Evolutionary conservation across 2,797 vertebrate genomes (phyloP).

Genomic region (Alcedo atthis): DNA sequence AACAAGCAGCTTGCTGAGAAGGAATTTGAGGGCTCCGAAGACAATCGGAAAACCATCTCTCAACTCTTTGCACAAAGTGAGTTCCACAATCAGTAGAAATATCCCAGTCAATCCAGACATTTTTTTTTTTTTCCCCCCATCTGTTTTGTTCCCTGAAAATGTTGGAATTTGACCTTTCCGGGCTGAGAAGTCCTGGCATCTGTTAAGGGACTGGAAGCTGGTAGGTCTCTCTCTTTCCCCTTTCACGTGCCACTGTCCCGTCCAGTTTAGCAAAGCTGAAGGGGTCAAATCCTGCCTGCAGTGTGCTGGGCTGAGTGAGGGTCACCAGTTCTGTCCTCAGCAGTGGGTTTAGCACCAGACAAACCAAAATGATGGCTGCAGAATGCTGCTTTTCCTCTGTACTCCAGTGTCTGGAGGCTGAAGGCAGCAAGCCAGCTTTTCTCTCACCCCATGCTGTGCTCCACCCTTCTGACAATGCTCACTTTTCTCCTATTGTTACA

Average conservation of each 20-base stretch:
- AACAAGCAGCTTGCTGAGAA: conserved; percentile 96
- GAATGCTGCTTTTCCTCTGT: conserved; percentile 26
- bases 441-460: conserved; percentile 55
- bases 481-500: conserved; percentile 62
- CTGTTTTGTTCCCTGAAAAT: neutral
- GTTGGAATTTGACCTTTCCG: conserved; percentile 11
- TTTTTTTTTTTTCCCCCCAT: neutral
- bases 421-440: conserved; percentile 28
- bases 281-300: neutral
- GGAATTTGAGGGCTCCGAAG: conserved; percentile 94
- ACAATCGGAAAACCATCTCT: conserved; percentile 96
- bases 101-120: neutral
- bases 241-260: conserved; percentile 7
- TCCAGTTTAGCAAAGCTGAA: conserved; percentile 11
- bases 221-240: neutral
- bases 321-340: conserved; percentile 2
- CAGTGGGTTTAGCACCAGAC: conserved; percentile 22
- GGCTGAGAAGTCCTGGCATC: neutral
- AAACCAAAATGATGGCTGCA: neutral
- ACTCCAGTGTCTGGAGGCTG: conserved; percentile 47
- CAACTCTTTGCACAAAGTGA: conserved; percentile 95
- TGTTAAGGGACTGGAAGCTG: neutral
- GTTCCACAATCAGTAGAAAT: conserved; percentile 30
- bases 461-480: conserved; percentile 71
- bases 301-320: neutral